Evolutionary conservation across 2,797 vertebrate genomes (phyloP).

Genomic region (Melanitta fusca): DNA sequence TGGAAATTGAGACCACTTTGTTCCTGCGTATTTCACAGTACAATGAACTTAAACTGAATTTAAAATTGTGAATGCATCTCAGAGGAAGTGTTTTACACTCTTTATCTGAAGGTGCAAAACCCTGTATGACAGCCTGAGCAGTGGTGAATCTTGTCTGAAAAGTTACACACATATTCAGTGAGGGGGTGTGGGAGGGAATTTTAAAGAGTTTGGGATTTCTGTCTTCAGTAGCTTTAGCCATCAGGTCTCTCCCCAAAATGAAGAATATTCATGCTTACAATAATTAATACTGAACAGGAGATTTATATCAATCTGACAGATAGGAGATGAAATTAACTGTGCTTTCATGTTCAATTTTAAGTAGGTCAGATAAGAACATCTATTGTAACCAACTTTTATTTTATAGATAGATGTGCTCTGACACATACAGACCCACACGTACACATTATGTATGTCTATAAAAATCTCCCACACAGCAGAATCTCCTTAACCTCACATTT

Average conservation of each 20-base stretch:
- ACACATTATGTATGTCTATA: neutral
- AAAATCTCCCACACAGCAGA: constrained; percentile 46
- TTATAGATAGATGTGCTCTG: constrained; percentile 52
- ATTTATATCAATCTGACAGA: constrained; percentile 77
- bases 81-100: neutral
- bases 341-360: constrained; percentile 77
- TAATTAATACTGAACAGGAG: constrained; percentile 78
- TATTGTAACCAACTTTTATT: constrained; percentile 74
- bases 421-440: constrained; percentile 1
- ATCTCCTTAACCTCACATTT: constrained; percentile 11
- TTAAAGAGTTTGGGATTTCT: constrained; percentile 40
- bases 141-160: neutral
- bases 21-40: neutral
- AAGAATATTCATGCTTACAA: constrained; percentile 67
- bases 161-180: neutral
- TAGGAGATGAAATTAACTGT: constrained; percentile 75
- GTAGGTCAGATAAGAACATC: constrained; percentile 78
- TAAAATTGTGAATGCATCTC: neutral
- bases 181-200: constrained; percentile 21
- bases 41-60: neutral
- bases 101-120: neutral
- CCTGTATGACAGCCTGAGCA: neutral
- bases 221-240: constrained; percentile 43
- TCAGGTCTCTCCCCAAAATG: constrained; percentile 50
- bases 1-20: neutral